Evolutionary conservation across 2,888 invertebrate genomes (phyloP).

Genomic region (Drosophila ezoana): DNA sequence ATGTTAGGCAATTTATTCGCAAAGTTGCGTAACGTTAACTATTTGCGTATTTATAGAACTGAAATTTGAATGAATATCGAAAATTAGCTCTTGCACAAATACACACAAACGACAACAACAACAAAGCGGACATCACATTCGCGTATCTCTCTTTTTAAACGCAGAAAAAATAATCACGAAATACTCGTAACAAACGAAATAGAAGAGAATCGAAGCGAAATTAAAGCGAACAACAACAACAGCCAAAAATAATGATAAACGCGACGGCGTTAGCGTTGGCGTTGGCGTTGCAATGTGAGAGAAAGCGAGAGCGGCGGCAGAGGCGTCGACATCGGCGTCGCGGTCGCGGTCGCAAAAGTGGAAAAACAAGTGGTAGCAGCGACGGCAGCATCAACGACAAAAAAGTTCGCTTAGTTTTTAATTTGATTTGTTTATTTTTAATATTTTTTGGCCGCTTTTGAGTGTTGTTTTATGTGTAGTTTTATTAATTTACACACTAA

Average conservation of each 20-base stretch:
- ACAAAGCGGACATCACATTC: slow-evolving; percentile 7
- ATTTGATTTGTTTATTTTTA: slow-evolving; percentile 14
- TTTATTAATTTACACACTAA: slow-evolving; percentile 28
- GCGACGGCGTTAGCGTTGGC: slow-evolving; percentile 38
- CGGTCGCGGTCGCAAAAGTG: slow-evolving; percentile 57
- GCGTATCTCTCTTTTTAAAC: slow-evolving; percentile 16
- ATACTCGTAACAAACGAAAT: slow-evolving; percentile 29
- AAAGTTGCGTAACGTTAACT: slow-evolving; percentile 52
- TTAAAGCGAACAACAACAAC: slow-evolving; percentile 21
- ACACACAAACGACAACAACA: slow-evolving; percentile 19
- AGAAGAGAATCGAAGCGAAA: slow-evolving; percentile 39
- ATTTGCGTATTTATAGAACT: slow-evolving; percentile 58
- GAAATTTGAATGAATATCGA: slow-evolving; percentile 33
- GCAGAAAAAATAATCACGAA: slow-evolving; percentile 26
- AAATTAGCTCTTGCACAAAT: slow-evolving; percentile 36
- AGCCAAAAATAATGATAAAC: slow-evolving; percentile 51
- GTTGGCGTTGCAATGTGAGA: slow-evolving; percentile 55
- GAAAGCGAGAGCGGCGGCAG: slow-evolving; percentile 59
- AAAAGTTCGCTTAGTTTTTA: slow-evolving; percentile 40
- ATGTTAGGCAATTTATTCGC: slow-evolving; percentile 8
- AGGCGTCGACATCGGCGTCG: slow-evolving; percentile 32
- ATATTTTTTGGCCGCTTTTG: slow-evolving; percentile 21
- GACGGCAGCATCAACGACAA: slow-evolving; percentile 19
- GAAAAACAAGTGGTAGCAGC: slow-evolving; percentile 66
- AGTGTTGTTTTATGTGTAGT: slow-evolving; percentile 25